Conservation (phyloP, 2,888 invertebrate genomes). For the Drosophila mimetica region DNA sequence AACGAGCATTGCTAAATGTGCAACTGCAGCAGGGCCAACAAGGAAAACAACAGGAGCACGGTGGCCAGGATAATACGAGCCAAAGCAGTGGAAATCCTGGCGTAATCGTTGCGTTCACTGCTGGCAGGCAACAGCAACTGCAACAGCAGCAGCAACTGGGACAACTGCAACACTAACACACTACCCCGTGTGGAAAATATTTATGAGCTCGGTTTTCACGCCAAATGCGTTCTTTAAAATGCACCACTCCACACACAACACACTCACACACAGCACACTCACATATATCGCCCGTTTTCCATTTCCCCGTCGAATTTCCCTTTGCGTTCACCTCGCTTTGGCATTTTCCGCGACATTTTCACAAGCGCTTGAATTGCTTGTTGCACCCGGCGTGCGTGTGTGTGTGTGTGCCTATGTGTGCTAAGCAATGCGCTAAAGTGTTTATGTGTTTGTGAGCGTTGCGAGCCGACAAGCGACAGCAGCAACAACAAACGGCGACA, state of each 20-base stretch:
- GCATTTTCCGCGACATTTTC: constrained; percentile 46
- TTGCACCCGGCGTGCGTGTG: constrained; percentile 6
- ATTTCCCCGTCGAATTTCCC: neutral
- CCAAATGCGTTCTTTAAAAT: constrained; percentile 71
- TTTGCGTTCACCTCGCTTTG: constrained; percentile 25
- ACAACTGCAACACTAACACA: constrained; percentile 43
- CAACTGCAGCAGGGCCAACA: constrained; percentile 22
- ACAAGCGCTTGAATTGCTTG: constrained; percentile 56
- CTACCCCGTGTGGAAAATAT: constrained; percentile 72
- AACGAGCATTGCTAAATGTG: constrained; percentile 41
- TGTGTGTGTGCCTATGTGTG: constrained; percentile 26
- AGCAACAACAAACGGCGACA: constrained; percentile 8
- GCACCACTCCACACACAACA: constrained; percentile 6
- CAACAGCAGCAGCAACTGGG: constrained; percentile 5
- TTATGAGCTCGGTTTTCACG: constrained; percentile 73
- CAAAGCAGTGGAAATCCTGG: constrained; percentile 71
- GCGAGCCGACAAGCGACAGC: constrained; percentile 32
- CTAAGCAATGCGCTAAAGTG: constrained; percentile 74
- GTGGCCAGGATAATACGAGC: constrained; percentile 20
- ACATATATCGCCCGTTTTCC: neutral
- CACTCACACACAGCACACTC: too few relatives aligned
- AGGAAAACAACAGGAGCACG: constrained; percentile 7
- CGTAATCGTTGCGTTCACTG: constrained; percentile 65
- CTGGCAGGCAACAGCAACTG: constrained; percentile 51
- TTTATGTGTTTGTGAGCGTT: constrained; percentile 53